phyloP scores from a whole-genome alignment of 92 coral and sea anemone genomes.

The Meandrina meandrites region DNA sequence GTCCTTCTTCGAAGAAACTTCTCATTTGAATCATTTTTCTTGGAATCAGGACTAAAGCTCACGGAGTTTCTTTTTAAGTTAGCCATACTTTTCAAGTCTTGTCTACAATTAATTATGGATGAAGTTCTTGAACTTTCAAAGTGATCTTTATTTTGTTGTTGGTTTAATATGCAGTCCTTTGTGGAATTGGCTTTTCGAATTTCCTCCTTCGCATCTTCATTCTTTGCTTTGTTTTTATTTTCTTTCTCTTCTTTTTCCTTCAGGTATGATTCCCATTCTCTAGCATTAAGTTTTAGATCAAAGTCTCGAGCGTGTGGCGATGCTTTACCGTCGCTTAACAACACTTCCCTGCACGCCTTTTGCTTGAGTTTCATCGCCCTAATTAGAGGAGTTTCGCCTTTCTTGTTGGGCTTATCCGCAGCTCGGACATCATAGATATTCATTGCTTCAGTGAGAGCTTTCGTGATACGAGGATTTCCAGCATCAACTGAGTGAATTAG shows the following conservation, averaged over 20 bases:
- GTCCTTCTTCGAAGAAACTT: not conserved
- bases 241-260: not conserved
- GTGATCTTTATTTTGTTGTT: not conserved
- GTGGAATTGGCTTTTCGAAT: not conserved
- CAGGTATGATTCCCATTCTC: slow-evolving; percentile 40
- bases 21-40: not conserved
- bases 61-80: not conserved
- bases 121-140: not conserved
- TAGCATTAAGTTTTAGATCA: slow-evolving; percentile 58
- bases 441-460: slow-evolving; percentile 61
- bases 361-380: slow-evolving; percentile 66
- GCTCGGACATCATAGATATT: slow-evolving; percentile 49
- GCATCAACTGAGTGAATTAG: slow-evolving; percentile 56
- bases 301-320: slow-evolving; percentile 77
- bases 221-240: not conserved
- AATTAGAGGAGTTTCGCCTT: slow-evolving; percentile 77
- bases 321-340: slow-evolving; percentile 62
- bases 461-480: slow-evolving; percentile 56
- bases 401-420: slow-evolving; percentile 63
- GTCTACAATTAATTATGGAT: slow-evolving; percentile 16
- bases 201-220: not conserved
- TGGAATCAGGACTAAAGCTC: not conserved
- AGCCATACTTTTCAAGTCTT: not conserved
- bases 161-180: not conserved
- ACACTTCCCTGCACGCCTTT: slow-evolving; percentile 35